Evolutionary conservation across 2,888 invertebrate species (phyloP).

Genomic region (Apodemia duryi): DNA sequence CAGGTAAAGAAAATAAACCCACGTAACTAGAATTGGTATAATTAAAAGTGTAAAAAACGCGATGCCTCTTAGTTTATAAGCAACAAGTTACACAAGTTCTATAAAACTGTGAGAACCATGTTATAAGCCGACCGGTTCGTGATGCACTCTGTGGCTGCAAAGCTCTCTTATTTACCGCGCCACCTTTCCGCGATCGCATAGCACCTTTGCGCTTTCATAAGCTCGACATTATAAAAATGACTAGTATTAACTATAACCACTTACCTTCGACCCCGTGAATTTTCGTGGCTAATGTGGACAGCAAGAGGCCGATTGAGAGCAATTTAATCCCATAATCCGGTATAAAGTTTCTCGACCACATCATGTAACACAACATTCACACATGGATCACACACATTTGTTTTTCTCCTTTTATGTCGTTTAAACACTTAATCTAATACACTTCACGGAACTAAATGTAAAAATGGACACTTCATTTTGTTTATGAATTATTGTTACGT

Average conservation of each 20-base stretch:
- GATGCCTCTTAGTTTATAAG: slow-evolving; percentile 75
- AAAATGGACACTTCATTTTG: slow-evolving; percentile 78
- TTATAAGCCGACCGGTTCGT: slow-evolving; percentile 55
- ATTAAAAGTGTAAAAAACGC: slow-evolving; percentile 71
- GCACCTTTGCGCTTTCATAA: slow-evolving; percentile 68
- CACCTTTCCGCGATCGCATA: slow-evolving; percentile 52
- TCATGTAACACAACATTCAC: slow-evolving; percentile 81
- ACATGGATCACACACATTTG: slow-evolving; percentile 79
- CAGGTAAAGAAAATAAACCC: slow-evolving; percentile 5
- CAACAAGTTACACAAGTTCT: slow-evolving; percentile 73
- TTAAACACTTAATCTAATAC: slow-evolving; percentile 64
- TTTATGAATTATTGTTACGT: slow-evolving; percentile 64
- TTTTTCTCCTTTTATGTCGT: slow-evolving; percentile 72
- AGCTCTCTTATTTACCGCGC: slow-evolving; percentile 46
- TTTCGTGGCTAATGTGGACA: slow-evolving; percentile 66
- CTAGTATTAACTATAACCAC: slow-evolving; percentile 45
- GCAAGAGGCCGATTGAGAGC: slow-evolving; percentile 65
- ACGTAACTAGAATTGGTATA: slow-evolving; percentile 55
- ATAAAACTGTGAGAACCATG: slow-evolving; percentile 70
- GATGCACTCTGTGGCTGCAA: slow-evolving; percentile 42
- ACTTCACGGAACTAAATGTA: slow-evolving; percentile 77
- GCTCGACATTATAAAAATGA: slow-evolving; percentile 53
- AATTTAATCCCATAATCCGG: slow-evolving; percentile 84
- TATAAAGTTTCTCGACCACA: slow-evolving; percentile 84
- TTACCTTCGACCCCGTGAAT: slow-evolving; percentile 80